A percentile compares a stretch with the other conserved stretches of the same genome.
Evolutionary conservation across 2,113 vertebrate genomes (phyloP).

Genomic region (Perca fluviatilis): DNA sequence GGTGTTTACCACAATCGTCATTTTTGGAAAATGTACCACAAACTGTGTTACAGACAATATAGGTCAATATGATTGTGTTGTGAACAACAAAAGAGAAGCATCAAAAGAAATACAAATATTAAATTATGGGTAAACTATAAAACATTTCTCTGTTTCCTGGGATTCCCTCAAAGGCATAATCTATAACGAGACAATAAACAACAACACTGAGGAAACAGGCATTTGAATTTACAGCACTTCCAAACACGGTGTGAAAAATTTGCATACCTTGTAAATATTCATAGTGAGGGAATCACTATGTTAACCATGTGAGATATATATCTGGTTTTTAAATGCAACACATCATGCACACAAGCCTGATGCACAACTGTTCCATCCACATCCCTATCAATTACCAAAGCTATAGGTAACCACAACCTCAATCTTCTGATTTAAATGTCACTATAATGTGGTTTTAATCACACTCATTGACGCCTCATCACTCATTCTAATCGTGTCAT

Average conservation of each 20-base stretch:
- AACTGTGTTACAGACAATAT: constrained; percentile 39
- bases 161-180: constrained; percentile 69
- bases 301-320: constrained; percentile 30
- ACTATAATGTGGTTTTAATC: constrained; percentile 74
- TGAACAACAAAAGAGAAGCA: constrained; percentile 37
- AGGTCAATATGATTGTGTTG: constrained; percentile 13
- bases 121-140: constrained; percentile 45
- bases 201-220: constrained; percentile 51
- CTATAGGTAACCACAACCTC: constrained; percentile 33
- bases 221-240: constrained; percentile 44
- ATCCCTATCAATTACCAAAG: constrained; percentile 49
- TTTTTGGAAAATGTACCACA: constrained; percentile 23
- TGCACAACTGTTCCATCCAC: constrained; percentile 40
- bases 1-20: not conserved
- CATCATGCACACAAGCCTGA: constrained; percentile 1
- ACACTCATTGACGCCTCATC: constrained; percentile 67
- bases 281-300: constrained; percentile 59
- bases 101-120: constrained; percentile 62
- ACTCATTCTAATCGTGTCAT: constrained; percentile 64
- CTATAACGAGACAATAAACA: constrained; percentile 37
- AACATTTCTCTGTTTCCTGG: constrained; percentile 57
- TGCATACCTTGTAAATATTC: constrained; percentile 76
- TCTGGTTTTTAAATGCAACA: constrained; percentile 39
- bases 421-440: constrained; percentile 55
- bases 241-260: constrained; percentile 41